Evolutionary conservation across 2,888 invertebrate genomes (phyloP), one percentile per base, ranked within the genome.

Genomic region (Carpatolechia fugitivella): DNA sequence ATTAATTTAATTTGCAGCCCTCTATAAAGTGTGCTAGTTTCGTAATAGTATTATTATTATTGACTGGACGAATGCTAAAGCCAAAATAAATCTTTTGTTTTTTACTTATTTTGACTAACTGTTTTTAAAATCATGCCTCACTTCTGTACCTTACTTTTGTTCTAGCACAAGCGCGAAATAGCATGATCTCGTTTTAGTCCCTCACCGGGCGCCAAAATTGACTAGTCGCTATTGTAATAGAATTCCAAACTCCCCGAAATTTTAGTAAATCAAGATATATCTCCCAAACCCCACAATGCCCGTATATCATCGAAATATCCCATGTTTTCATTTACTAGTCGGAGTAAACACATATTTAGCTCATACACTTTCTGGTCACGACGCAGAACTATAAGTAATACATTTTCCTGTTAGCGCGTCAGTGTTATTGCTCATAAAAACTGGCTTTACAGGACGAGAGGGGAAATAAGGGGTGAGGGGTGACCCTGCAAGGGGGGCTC

Each of bases 361-460:
- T 55, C 51, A 60, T 57, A 56, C 52, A 54, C 35, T 57, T 58
- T 56, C 61, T 20, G 53, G 58, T 59, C 60, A 61, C 60, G 58
- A n/a, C 35, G 49, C 55, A 55, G 52, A 61, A 61, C 60, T 61
- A 61, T 61, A 61, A 58, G 56, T 58, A 57, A 61, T 61, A 64
- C 61, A 52, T 55, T 58, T 59, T 57, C 58, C 63, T 56, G 58
- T 57, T 56, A 52, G 55, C 52, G 41, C 58, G 53, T 59, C 57
- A 55, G 38, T 55, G 58, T 65, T 66, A 62, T 61, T 62, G 61
- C 59, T 59, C 62, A 57, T 67, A 67, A 65, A 65, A 63, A 59
- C 56, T 47, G 56, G 54, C 56, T 59, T 57, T 55, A 35, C 48
- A 51, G 44, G 36, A 16, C 46, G 16, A 5, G 31, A 30, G 35